A percentile compares a stretch with the other conserved stretches of the same genome.
Evolutionary conservation across 2,888 invertebrate genomes (phyloP).

Genomic region (Lasioglossum malachurum): DNA sequence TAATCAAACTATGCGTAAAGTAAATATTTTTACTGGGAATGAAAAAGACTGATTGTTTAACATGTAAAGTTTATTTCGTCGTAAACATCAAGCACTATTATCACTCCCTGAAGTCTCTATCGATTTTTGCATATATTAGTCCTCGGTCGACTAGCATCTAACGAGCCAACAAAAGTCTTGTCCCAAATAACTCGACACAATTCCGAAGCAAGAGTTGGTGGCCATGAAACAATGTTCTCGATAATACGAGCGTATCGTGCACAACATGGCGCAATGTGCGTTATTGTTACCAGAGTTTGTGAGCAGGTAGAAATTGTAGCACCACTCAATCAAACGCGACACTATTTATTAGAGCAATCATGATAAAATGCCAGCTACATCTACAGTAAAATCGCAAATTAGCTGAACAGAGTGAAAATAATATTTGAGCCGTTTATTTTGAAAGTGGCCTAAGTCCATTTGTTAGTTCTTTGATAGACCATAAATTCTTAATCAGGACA

Average conservation of each 20-base stretch:
- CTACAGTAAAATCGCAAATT: not conserved
- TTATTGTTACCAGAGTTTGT: not conserved
- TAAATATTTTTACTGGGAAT: not conserved
- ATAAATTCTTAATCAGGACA: no score
- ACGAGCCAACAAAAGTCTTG: not conserved
- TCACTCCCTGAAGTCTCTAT: not conserved
- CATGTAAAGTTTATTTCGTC: not conserved
- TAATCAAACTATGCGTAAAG: not conserved
- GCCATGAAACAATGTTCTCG: constrained; percentile 30
- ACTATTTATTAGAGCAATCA: not conserved
- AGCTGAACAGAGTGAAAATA: not conserved
- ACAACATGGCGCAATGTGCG: not conserved
- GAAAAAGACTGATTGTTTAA: not conserved
- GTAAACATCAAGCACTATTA: not conserved
- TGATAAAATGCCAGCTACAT: not conserved
- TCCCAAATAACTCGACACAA: constrained; percentile 29
- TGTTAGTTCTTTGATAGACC: no score
- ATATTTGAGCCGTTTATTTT: not conserved
- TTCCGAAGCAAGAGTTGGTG: constrained; percentile 18
- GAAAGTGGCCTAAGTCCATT: no score
- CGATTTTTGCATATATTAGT: constrained; percentile 7
- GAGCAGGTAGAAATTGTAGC: not conserved
- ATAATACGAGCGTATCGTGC: constrained; percentile 4
- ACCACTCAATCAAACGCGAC: not conserved
- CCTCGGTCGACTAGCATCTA: not conserved